Percentiles rank a stretch among this genome's conserved stretches.
Evolutionary conservation across 2,797 vertebrate genomes (phyloP).

Genomic region (Diceros bicornis): DNA sequence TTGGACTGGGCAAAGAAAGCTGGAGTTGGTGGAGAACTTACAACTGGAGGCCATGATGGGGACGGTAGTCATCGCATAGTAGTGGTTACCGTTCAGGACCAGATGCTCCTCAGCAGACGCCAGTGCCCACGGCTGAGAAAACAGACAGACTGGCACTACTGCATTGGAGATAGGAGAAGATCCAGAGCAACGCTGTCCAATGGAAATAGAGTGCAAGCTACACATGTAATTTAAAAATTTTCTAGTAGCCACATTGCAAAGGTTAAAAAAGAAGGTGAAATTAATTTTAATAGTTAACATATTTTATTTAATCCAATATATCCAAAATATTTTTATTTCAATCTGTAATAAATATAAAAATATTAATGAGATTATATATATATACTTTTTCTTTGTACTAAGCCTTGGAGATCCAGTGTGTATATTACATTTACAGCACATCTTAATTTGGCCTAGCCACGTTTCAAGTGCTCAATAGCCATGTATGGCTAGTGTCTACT

Average conservation of each 20-base stretch:
- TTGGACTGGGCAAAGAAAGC: not conserved
- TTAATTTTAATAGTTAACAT: not conserved
- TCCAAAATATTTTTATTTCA: not conserved
- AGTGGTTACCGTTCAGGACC: not conserved
- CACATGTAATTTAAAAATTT: not conserved
- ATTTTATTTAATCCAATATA: not conserved
- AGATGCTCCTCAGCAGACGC: not conserved
- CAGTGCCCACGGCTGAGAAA: not conserved
- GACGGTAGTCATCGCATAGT: not conserved
- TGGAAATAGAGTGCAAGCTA: not conserved
- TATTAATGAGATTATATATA: not conserved
- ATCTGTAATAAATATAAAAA: not conserved
- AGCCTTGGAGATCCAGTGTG: not conserved
- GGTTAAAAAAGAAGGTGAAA: not conserved
- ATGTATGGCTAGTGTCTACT: not conserved
- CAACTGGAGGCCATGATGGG: not conserved
- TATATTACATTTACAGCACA: not conserved
- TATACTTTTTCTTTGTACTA: not conserved
- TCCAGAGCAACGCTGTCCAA: too few species aligned
- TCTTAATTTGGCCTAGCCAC: not conserved
- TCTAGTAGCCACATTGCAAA: not conserved
- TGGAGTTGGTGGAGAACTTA: not conserved
- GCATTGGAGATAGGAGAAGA: not conserved
- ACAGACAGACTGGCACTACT: too few species aligned
- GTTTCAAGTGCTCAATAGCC: not conserved